These are phyloP conservation scores for Diorhabda sublineata DNA, from an alignment of 1,140 invertebrate species.

Conservation along the genomic window DNA sequence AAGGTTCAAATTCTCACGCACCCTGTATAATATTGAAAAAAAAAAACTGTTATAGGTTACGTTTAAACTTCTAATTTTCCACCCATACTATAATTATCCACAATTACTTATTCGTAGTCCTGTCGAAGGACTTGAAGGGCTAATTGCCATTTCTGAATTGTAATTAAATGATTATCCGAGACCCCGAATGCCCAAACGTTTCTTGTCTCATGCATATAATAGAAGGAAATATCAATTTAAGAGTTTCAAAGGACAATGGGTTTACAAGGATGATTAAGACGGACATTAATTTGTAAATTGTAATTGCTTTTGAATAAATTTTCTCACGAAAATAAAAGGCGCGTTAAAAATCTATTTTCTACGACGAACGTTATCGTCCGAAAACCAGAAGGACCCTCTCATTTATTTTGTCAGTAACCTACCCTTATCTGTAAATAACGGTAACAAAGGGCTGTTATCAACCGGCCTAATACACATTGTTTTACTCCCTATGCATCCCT, in stretches of 20 bases:
- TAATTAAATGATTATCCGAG: slow-evolving; percentile 8
- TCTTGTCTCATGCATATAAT: slow-evolving; percentile 5
- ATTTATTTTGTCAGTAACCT: too few species aligned
- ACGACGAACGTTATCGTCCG: too few species aligned
- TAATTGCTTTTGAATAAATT: not conserved
- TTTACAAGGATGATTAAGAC: not conserved
- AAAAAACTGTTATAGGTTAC: too few species aligned
- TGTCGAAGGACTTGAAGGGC: slow-evolving; percentile 13
- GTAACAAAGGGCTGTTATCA: too few species aligned
- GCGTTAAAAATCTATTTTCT: too few species aligned
- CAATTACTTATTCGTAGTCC: slow-evolving; percentile 4
- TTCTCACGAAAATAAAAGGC: too few species aligned
- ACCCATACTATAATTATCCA: slow-evolving; percentile 11
- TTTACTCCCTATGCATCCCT: too few species aligned
- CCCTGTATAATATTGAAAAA: too few species aligned
- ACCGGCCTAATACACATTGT: too few species aligned
- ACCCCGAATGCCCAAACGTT: slow-evolving; percentile 9
- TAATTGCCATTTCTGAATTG: slow-evolving; percentile 12
- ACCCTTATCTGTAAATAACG: too few species aligned
- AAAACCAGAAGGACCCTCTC: too few species aligned
- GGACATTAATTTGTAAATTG: not conserved
- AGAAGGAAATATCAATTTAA: slow-evolving; percentile 11
- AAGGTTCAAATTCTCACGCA: too few species aligned
- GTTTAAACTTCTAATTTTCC: not conserved
- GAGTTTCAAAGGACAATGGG: not conserved